These are phyloP conservation scores for Gambelia wislizenii DNA, from an alignment of 2,797 vertebrate genomes.

Conservation along the genomic window DNA sequence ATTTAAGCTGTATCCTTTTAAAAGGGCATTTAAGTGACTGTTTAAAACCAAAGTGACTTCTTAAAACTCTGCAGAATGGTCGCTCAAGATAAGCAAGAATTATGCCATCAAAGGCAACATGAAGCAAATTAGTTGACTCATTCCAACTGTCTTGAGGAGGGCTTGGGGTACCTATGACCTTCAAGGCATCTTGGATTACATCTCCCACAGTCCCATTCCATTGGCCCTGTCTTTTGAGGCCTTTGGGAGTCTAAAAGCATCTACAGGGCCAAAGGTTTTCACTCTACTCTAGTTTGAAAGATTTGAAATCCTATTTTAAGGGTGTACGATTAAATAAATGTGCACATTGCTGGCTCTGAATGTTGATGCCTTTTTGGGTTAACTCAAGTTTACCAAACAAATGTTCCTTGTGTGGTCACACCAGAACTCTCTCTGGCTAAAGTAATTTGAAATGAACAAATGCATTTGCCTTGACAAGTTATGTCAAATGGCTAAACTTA, in stretches of 20 bases:
- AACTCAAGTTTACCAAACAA: not conserved
- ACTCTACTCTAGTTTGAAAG: not conserved
- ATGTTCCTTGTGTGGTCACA: not conserved
- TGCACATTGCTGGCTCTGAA: not conserved
- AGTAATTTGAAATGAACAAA: not conserved
- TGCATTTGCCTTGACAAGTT: not conserved
- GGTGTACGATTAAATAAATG: not conserved
- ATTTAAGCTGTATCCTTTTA: not conserved
- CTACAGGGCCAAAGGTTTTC: no score
- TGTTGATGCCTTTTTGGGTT: not conserved
- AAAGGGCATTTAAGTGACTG: not conserved
- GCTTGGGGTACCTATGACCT: no score
- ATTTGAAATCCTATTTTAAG: not conserved
- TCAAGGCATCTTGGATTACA: no score
- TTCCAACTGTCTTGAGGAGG: not conserved
- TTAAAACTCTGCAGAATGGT: slow-evolving; percentile 47
- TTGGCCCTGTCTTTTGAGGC: no score
- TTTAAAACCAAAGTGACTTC: slow-evolving; percentile 3
- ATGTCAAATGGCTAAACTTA: no score
- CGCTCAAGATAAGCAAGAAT: slow-evolving; percentile 48
- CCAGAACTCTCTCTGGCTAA: not conserved
- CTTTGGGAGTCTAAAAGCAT: no score
- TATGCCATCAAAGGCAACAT: not conserved
- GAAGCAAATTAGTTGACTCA: not conserved
- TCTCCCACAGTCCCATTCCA: no score